phyloP scores from a whole-genome alignment of 1,140 invertebrate species.

The Lasioglossum baleicum region DNA sequence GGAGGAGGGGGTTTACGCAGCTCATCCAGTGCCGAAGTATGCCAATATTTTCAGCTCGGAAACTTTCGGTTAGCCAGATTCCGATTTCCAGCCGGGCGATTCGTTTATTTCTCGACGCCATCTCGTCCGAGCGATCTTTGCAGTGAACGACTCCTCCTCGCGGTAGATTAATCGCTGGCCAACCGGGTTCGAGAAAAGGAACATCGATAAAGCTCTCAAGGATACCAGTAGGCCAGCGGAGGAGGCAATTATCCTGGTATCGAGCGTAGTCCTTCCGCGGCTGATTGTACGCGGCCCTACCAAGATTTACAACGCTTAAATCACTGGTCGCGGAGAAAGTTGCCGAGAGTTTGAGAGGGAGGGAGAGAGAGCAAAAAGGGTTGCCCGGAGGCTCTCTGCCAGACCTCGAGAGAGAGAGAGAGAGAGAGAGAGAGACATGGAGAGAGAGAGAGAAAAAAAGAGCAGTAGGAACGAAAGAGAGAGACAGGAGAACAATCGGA shows the following conservation, averaged over 20 bases:
- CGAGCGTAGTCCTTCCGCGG: slow-evolving; percentile 47
- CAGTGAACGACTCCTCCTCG: not conserved
- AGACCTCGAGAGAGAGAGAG: not conserved
- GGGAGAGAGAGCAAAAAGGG: not conserved
- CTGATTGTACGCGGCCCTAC: slow-evolving; percentile 59
- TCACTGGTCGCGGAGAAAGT: slow-evolving; percentile 44
- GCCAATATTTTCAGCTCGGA: slow-evolving; percentile 43
- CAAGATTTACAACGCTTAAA: slow-evolving; percentile 69
- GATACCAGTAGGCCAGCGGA: slow-evolving; percentile 42
- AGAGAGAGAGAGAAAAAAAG: not conserved
- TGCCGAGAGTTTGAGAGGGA: not conserved
- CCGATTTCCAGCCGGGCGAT: slow-evolving; percentile 33
- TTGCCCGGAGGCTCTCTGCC: not conserved
- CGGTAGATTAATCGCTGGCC: slow-evolving; percentile 45
- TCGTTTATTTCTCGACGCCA: slow-evolving; percentile 41
- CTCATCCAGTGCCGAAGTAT: slow-evolving; percentile 35
- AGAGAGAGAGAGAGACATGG: not conserved
- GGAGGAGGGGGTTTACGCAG: not conserved
- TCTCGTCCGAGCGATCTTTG: slow-evolving; percentile 38
- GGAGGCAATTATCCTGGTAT: slow-evolving; percentile 64
- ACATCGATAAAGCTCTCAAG: slow-evolving; percentile 20
- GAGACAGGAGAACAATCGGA: not conserved
- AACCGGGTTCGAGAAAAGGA: not conserved
- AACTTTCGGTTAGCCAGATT: slow-evolving; percentile 33
- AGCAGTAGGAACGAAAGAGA: not conserved